These are phyloP conservation scores for Caenorhabditis auriculariae DNA, from an alignment of 2,888 invertebrate genomes.

Conservation along the genomic window DNA sequence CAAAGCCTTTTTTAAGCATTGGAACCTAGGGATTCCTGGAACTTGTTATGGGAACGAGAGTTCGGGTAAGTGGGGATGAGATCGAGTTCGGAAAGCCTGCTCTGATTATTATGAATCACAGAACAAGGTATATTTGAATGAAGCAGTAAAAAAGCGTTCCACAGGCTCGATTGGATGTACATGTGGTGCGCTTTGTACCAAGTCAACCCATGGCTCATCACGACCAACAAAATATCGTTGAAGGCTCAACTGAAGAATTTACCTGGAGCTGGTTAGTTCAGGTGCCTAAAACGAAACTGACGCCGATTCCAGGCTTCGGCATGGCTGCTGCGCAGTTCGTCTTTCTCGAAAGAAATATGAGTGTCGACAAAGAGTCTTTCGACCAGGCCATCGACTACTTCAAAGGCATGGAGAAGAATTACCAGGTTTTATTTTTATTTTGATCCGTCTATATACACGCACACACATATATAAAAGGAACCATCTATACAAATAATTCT, in stretches of 20 bases:
- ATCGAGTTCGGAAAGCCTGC: slow-evolving; percentile 72
- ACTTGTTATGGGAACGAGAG: slow-evolving; percentile 52
- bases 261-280: slow-evolving; percentile 78
- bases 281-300: background rate
- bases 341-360: slow-evolving; percentile 82
- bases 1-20: background rate
- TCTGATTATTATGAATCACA: slow-evolving; percentile 80
- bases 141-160: background rate
- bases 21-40: slow-evolving; percentile 56
- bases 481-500: too few relatives aligned
- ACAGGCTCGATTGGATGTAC: slow-evolving; percentile 82
- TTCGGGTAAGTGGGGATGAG: slow-evolving; percentile 56
- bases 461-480: too few relatives aligned
- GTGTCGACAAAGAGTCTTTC: slow-evolving; percentile 75
- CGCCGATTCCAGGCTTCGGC: slow-evolving; percentile 70
- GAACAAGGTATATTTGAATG: slow-evolving; percentile 29
- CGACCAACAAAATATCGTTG: slow-evolving; percentile 76
- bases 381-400: slow-evolving; percentile 77
- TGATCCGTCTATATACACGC: too few relatives aligned
- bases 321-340: slow-evolving; percentile 85
- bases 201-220: slow-evolving; percentile 68
- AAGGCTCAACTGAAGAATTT: slow-evolving; percentile 80
- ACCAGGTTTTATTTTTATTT: slow-evolving; percentile 64
- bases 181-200: slow-evolving; percentile 82
- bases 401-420: slow-evolving; percentile 71